A percentile compares a stretch with the other conserved stretches of the same genome.
phyloP scores from a whole-genome alignment of 2,113 vertebrate species.

The Sylvietta virens region DNA sequence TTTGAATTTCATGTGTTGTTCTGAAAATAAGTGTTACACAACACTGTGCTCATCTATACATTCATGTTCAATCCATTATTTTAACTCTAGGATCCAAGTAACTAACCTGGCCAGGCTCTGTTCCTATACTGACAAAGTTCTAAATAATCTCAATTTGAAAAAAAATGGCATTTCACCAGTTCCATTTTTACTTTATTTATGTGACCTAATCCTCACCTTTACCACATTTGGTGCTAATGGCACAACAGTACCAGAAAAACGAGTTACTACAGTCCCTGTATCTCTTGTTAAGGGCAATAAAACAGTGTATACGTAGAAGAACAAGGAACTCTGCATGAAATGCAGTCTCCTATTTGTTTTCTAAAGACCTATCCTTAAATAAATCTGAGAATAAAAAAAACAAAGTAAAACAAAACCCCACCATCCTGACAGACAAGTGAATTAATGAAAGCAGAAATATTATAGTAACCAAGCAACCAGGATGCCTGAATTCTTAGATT shows the following conservation, averaged over 20 bases:
- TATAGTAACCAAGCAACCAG: background rate
- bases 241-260: background rate
- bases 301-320: rapidly evolving
- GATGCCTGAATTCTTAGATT: background rate
- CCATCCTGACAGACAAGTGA: background rate
- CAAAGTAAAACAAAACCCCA: too few relatives aligned
- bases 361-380: background rate
- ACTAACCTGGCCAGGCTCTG: background rate
- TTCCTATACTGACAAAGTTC: background rate
- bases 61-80: background rate
- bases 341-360: background rate
- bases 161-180: background rate
- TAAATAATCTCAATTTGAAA: background rate
- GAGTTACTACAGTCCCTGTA: background rate
- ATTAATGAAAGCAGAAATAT: background rate
- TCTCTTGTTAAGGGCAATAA: background rate
- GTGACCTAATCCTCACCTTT: background rate
- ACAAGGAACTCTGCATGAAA: background rate
- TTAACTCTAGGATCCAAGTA: background rate
- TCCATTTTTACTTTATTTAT: background rate
- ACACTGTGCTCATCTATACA: background rate
- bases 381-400: background rate
- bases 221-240: background rate
- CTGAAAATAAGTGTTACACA: slow-evolving; percentile 18
- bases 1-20: background rate